phyloP scores from a whole-genome alignment of 2,797 vertebrate species.

The Amazonetta brasiliensis region DNA sequence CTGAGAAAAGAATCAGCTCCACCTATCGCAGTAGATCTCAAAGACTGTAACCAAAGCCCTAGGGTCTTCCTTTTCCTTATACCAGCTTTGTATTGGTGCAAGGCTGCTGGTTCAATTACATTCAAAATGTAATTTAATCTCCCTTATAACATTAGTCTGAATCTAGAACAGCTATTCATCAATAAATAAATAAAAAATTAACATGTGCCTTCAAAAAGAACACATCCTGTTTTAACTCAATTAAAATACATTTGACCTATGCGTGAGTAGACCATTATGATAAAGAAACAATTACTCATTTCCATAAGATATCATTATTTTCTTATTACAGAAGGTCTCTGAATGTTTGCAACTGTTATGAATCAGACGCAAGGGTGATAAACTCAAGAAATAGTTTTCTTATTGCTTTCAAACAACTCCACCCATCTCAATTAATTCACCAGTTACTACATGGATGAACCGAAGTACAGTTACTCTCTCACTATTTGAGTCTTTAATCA shows the following conservation, averaged over 20 bases:
- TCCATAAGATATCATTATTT: not conserved
- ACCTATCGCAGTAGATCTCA: not conserved
- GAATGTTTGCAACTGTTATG: not conserved
- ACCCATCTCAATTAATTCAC: slow-evolving; percentile 34
- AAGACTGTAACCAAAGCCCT: not conserved
- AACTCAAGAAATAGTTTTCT: slow-evolving; percentile 12
- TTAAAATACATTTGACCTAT: slow-evolving; percentile 3
- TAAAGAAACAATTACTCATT: not conserved
- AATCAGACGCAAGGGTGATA: not conserved
- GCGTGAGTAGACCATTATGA: not conserved
- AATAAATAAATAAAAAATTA: not conserved
- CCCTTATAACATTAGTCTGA: not conserved
- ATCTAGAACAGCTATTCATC: not conserved
- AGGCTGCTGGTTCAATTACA: not conserved
- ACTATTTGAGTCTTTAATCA: not conserved
- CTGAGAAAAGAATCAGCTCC: not conserved
- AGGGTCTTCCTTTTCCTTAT: not conserved
- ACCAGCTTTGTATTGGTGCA: not conserved
- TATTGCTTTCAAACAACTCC: slow-evolving; percentile 20
- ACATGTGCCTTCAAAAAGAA: not conserved
- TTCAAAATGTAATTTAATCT: not conserved
- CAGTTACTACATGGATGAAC: not conserved
- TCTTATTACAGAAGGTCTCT: not conserved
- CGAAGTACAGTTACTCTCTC: not conserved
- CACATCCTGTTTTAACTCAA: not conserved